A percentile compares a stretch with the other conserved stretches of the same genome.
These are phyloP conservation scores for Arctocebus calabarensis DNA, from an alignment of 2,797 vertebrate genomes.

Conservation along the genomic window DNA sequence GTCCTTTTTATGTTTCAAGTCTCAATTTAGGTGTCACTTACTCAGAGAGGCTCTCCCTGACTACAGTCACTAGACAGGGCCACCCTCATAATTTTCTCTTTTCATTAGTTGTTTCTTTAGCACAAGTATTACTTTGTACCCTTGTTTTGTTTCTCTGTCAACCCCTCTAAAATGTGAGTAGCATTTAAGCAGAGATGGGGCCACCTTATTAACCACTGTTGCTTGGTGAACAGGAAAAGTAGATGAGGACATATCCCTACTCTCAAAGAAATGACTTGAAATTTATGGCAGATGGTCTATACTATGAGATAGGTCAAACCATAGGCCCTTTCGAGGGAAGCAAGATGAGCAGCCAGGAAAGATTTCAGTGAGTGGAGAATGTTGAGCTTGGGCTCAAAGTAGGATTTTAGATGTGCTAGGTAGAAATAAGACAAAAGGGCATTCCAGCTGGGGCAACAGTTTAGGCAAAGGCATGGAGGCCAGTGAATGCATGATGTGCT, in stretches of 20 bases:
- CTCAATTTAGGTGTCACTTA: slow-evolving; percentile 44
- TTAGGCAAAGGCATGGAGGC: neutral
- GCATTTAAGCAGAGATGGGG: neutral
- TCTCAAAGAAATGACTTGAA: slow-evolving; percentile 48
- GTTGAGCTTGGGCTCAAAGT: neutral
- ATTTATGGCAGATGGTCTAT: neutral
- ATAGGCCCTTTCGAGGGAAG: neutral
- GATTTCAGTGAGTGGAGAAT: neutral
- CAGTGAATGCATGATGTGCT: neutral
- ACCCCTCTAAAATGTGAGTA: neutral
- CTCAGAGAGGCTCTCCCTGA: slow-evolving; percentile 17
- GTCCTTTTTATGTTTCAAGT: slow-evolving; percentile 44
- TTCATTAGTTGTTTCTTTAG: slow-evolving; percentile 45
- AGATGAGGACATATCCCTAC: neutral
- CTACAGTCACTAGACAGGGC: neutral
- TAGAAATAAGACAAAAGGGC: slow-evolving; percentile 11
- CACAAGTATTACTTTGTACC: slow-evolving; percentile 17
- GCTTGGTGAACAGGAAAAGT: neutral
- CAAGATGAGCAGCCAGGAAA: slow-evolving; percentile 24
- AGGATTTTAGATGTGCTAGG: neutral
- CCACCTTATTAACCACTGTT: slow-evolving; percentile 27
- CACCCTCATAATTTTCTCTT: neutral
- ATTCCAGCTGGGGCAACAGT: slow-evolving; percentile 10
- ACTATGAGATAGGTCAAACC: neutral
- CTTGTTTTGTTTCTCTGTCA: slow-evolving; percentile 40